Conservation (phyloP, 2,888 invertebrate species). For the Tholera decimalis region DNA sequence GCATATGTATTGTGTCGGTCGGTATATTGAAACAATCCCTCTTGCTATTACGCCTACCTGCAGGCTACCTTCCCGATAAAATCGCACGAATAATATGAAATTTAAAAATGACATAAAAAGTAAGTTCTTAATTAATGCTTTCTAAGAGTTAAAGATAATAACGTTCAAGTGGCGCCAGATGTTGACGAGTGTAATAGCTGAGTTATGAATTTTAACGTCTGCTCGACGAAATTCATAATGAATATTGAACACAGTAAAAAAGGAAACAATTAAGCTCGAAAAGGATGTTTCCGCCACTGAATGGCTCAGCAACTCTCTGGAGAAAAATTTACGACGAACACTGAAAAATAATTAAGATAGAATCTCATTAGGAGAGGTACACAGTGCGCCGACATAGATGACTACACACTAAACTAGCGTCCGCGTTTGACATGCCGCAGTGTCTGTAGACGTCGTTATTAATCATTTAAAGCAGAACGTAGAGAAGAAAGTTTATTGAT, state of each 20-base stretch:
- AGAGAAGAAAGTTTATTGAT: constrained; percentile 43
- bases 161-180: constrained; percentile 85
- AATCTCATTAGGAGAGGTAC: constrained; percentile 80
- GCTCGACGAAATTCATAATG: constrained; percentile 84
- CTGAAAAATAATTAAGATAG: constrained; percentile 85
- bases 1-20: neutral
- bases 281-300: constrained; percentile 82
- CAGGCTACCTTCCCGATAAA: constrained; percentile 29
- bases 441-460: constrained; percentile 29
- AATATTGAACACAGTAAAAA: constrained; percentile 87
- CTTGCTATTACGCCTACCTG: constrained; percentile 16
- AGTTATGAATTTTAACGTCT: constrained; percentile 89
- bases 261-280: constrained; percentile 84
- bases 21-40: constrained; percentile 12
- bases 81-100: constrained; percentile 43
- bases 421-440: constrained; percentile 25
- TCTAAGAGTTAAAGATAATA: constrained; percentile 83
- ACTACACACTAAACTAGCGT: constrained; percentile 43
- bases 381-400: constrained; percentile 59
- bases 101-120: constrained; percentile 64
- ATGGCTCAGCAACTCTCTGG: constrained; percentile 78
- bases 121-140: constrained; percentile 81
- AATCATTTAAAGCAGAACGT: constrained; percentile 38
- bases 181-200: constrained; percentile 86
- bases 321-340: constrained; percentile 80